Percentiles rank a stretch among this genome's conserved stretches.
Evolutionary conservation across 2,888 invertebrate genomes (phyloP).

Genomic region (Sceliomorpha sp.): DNA sequence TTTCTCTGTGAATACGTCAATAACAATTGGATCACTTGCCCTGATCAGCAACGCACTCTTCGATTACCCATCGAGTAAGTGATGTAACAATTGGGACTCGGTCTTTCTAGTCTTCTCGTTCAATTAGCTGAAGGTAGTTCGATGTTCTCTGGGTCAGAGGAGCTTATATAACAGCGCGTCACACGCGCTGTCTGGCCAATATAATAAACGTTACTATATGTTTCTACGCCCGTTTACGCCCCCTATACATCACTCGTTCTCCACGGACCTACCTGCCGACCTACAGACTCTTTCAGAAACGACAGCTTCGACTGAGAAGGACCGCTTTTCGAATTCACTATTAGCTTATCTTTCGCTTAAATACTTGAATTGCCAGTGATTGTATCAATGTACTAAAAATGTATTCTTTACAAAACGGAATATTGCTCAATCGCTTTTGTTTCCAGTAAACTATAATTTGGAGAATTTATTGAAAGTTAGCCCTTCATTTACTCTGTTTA

Average conservation of each 20-base stretch:
- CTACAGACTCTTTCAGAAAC: constrained; percentile 54
- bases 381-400: too few relatives aligned
- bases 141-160: constrained; percentile 30
- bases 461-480: too few relatives aligned
- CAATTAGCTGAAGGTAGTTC: constrained; percentile 7
- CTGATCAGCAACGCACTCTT: too few relatives aligned
- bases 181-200: constrained; percentile 63
- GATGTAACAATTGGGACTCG: constrained; percentile 4
- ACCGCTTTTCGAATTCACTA: background rate
- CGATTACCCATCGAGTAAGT: background rate
- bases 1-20: too few relatives aligned
- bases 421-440: too few relatives aligned
- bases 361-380: too few relatives aligned
- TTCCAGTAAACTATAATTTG: too few relatives aligned
- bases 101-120: background rate
- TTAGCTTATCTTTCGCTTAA: background rate
- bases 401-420: too few relatives aligned
- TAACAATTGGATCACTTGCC: too few relatives aligned
- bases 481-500: too few relatives aligned
- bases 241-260: constrained; percentile 70
- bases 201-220: constrained; percentile 76
- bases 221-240: constrained; percentile 73
- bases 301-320: constrained; percentile 8
- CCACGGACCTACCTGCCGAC: constrained; percentile 62
- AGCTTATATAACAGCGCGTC: constrained; percentile 46